Conservation (phyloP, 53 echinoderm and acorn worm genomes). For the Zoroaster sp. region DNA sequence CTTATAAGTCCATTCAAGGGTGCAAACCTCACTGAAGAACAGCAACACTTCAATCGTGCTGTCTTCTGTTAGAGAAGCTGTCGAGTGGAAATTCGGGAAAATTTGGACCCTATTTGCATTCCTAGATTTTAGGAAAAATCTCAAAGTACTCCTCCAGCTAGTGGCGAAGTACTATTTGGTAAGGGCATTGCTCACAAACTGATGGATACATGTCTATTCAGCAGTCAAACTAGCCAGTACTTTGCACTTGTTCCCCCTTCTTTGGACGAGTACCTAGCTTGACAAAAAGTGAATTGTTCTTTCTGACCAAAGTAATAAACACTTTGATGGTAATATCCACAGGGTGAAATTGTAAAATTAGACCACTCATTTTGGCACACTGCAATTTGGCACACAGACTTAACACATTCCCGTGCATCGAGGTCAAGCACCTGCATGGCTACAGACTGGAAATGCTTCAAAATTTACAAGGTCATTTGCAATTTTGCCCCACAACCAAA, state of each 20-base stretch:
- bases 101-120: neutral
- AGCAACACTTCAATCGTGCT: neutral
- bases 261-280: neutral
- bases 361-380: neutral
- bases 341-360: neutral
- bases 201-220: conserved; percentile 33
- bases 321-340: neutral
- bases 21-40: neutral
- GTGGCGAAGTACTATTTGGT: conserved; percentile 28
- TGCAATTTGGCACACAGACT: neutral
- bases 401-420: too few species aligned
- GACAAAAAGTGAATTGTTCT: neutral
- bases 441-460: too few species aligned
- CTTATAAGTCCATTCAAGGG: neutral
- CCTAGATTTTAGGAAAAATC: conserved; percentile 33
- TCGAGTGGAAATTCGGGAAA: conserved; percentile 17
- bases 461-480: neutral
- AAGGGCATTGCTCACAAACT: conserved; percentile 15
- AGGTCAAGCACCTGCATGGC: too few species aligned
- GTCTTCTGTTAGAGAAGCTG: neutral
- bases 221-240: neutral
- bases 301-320: neutral
- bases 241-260: conserved; percentile 1
- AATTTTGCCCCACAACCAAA: neutral
- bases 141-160: conserved; percentile 12